phyloP scores from a whole-genome alignment of 2,113 vertebrate species.

The Etia nguti region DNA sequence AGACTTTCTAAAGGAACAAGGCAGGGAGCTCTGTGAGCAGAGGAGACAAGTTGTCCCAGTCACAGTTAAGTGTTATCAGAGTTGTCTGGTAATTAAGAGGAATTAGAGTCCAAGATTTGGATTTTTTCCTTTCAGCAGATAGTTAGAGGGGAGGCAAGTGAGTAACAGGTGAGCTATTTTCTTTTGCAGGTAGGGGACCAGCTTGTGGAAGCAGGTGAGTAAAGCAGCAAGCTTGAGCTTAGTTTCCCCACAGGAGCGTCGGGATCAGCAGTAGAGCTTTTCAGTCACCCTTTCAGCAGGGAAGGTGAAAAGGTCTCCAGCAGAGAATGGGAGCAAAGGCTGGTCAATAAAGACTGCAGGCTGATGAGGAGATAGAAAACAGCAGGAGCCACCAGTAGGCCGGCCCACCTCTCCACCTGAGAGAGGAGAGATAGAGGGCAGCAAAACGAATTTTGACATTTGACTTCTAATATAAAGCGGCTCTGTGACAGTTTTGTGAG shows the following conservation, averaged over 20 bases:
- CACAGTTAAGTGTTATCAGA: background rate
- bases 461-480: background rate
- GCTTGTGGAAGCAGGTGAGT: background rate
- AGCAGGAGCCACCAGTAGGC: background rate
- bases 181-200: background rate
- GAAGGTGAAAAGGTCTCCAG: background rate
- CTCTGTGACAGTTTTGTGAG: background rate
- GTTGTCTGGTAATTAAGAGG: background rate
- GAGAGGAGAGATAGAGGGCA: background rate
- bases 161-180: background rate
- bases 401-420: background rate
- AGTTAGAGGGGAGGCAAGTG: background rate
- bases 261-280: fast-evolving
- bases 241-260: fast-evolving
- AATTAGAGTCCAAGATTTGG: background rate
- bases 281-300: background rate
- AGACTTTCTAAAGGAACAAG: fast-evolving
- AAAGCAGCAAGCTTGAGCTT: background rate
- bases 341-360: background rate
- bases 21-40: background rate
- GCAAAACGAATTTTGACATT: fast-evolving
- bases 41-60: background rate
- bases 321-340: background rate
- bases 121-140: background rate
- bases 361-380: background rate